These are phyloP conservation scores for Podarcis raffonei DNA, from an alignment of 2,113 vertebrate genomes.

Conservation along the genomic window DNA sequence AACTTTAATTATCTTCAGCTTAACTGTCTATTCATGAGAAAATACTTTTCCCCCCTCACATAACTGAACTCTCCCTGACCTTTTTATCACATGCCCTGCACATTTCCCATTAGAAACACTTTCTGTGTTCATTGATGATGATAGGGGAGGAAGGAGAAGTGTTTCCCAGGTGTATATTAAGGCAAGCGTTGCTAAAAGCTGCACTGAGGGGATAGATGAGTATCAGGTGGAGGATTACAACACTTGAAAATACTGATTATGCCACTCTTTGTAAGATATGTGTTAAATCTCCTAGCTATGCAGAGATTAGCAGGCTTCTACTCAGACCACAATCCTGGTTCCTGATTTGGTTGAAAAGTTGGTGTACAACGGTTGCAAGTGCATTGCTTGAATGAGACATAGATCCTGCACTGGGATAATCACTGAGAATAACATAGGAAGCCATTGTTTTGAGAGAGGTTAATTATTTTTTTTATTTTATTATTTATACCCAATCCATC, in stretches of 20 bases:
- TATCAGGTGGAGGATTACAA: slow-evolving; percentile 8
- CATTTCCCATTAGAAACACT: slow-evolving; percentile 39
- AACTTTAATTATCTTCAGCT: slow-evolving; percentile 27
- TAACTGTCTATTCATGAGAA: slow-evolving; percentile 16
- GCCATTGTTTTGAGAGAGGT: not conserved
- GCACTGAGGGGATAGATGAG: not conserved
- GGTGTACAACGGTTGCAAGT: slow-evolving; percentile 7
- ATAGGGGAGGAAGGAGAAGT: slow-evolving; percentile 1
- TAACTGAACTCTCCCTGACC: not conserved
- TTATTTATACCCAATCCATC: too few species aligned
- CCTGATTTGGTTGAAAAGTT: not conserved
- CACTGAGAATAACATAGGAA: not conserved
- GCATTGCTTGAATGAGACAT: not conserved
- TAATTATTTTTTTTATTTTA: too few species aligned
- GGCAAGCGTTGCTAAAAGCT: slow-evolving; percentile 23
- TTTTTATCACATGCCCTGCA: slow-evolving; percentile 31
- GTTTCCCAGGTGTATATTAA: not conserved
- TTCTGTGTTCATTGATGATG: slow-evolving; percentile 28
- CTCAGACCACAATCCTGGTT: not conserved
- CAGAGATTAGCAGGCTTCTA: not conserved
- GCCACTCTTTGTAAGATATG: accelerated
- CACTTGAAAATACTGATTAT: not conserved
- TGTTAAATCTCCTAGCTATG: not conserved
- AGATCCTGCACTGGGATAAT: not conserved
- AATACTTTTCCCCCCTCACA: slow-evolving; percentile 18